Percentiles rank a stretch among this genome's conserved stretches.
phyloP scores from a whole-genome alignment of 2,888 invertebrate species.

The Epinotia bilunana region DNA sequence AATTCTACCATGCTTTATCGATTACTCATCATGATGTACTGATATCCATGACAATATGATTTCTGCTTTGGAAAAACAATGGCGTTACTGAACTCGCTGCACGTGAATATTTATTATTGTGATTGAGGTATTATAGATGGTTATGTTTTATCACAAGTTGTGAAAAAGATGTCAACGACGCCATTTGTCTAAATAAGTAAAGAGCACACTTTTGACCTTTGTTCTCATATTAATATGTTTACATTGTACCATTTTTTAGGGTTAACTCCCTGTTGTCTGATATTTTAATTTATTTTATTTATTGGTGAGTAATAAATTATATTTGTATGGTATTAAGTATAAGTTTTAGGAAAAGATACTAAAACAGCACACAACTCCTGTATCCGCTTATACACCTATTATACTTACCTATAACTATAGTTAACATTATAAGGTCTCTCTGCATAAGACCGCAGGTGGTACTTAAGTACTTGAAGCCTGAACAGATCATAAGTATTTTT shows the following conservation, averaged over 20 bases:
- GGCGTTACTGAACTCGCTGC: conserved; percentile 1
- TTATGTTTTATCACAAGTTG: conserved; percentile 10
- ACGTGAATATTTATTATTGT: conserved; percentile 6
- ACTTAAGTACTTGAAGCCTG: no score
- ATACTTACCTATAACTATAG: background rate
- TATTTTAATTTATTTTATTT: background rate
- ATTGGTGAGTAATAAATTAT: no score
- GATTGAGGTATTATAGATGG: background rate
- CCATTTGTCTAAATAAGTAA: background rate
- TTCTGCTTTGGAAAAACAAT: conserved; percentile 24
- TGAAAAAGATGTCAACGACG: conserved; percentile 37
- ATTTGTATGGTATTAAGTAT: no score
- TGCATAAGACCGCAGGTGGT: background rate
- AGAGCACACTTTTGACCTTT: background rate
- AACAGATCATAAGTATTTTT: no score
- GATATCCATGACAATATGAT: conserved; percentile 14
- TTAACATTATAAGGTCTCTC: background rate
- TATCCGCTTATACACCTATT: background rate
- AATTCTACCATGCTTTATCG: conserved; percentile 9
- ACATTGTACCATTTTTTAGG: no score
- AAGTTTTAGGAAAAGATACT: background rate
- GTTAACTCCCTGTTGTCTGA: no score
- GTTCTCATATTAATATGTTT: background rate
- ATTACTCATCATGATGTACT: conserved; percentile 7
- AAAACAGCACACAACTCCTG: background rate